phyloP scores from a whole-genome alignment of 2,797 vertebrate genomes.

The Fringilla coelebs region DNA sequence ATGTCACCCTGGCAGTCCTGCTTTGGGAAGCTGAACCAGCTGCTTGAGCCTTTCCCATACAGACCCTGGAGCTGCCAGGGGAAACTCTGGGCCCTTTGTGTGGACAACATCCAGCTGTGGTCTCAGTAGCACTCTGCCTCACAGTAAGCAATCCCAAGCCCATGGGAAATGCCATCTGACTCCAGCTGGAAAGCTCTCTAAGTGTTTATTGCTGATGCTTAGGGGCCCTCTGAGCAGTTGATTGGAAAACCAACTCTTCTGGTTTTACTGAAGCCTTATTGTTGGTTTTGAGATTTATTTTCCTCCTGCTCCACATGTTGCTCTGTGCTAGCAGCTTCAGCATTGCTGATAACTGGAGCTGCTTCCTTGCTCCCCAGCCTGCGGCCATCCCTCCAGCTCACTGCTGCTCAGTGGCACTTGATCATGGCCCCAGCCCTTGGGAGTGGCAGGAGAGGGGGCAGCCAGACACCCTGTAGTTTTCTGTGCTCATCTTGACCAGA shows the following conservation, averaged over 20 bases:
- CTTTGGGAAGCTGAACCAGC: neutral
- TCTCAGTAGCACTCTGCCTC: neutral
- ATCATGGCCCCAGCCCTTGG: accelerated
- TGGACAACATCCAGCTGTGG: neutral
- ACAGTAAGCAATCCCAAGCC: neutral
- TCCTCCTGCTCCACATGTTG: neutral
- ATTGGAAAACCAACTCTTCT: neutral
- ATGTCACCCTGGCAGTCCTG: accelerated
- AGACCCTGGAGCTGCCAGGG: neutral
- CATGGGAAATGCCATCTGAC: neutral
- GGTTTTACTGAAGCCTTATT: neutral
- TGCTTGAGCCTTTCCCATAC: neutral
- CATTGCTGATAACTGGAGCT: neutral
- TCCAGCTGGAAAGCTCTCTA: neutral
- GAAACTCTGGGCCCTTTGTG: neutral
- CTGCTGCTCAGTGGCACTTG: neutral
- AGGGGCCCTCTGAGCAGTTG: neutral
- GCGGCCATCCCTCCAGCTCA: neutral
- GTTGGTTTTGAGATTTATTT: neutral
- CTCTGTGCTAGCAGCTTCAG: neutral
- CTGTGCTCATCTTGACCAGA: neutral
- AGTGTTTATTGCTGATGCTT: neutral
- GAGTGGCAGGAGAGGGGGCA: neutral
- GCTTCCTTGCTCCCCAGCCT: neutral
- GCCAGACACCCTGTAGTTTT: neutral